phyloP scores from a whole-genome alignment of 1,140 invertebrate species.

The Drosophila nasuta region DNA sequence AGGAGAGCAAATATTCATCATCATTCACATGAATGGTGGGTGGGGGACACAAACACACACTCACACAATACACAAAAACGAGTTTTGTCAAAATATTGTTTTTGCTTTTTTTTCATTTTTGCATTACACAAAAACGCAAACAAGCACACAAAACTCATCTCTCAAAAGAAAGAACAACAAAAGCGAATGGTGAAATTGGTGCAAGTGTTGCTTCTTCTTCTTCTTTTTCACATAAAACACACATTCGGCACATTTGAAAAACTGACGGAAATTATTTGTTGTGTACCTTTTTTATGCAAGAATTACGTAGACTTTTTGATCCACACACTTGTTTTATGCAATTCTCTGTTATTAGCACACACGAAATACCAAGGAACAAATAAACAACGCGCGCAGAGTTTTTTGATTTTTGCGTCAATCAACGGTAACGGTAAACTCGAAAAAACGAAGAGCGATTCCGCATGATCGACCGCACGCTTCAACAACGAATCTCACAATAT shows the following conservation, averaged over 20 bases:
- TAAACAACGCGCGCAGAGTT: conserved; percentile 13
- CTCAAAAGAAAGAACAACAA: conserved; percentile 45
- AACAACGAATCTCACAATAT: conserved; percentile 44
- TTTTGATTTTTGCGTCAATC: conserved; percentile 31
- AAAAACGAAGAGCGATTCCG: conserved; percentile 14
- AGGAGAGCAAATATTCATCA: conserved; percentile 29
- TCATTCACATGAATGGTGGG: conserved; percentile 10
- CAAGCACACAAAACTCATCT: conserved; percentile 33
- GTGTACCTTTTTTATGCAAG: conserved; percentile 30
- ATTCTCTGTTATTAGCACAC: conserved; percentile 10
- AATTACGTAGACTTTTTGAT: conserved; percentile 13
- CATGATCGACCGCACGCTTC: conserved; percentile 43
- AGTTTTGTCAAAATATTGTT: conserved; percentile 69
- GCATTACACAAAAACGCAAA: conserved; percentile 57
- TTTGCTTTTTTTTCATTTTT: conserved; percentile 27
- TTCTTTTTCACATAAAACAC: conserved; percentile 10
- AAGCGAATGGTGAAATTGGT: conserved; percentile 34
- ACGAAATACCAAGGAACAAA: conserved; percentile 25
- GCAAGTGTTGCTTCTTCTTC: conserved; percentile 12
- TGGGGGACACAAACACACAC: conserved; percentile 8
- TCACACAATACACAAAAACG: conserved; percentile 34
- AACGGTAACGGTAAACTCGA: conserved; percentile 48
- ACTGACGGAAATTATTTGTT: not conserved
- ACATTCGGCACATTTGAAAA: conserved; percentile 1
- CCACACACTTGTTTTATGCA: not conserved